These are phyloP conservation scores for Phortica variegata DNA, from an alignment of 1,140 invertebrate species.

Conservation along the genomic window DNA sequence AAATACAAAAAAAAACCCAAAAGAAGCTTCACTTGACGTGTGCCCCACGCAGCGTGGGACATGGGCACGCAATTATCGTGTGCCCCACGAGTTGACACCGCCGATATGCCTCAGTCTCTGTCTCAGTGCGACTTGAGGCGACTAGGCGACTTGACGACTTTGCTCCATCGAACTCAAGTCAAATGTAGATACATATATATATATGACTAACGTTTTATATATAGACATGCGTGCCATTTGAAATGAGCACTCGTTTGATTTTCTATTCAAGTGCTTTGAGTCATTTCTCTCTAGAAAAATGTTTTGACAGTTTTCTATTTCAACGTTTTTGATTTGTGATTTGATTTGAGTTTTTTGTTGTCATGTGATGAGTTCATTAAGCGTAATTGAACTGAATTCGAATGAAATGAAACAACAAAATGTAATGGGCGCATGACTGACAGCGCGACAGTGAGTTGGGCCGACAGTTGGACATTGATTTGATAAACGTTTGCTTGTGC, in stretches of 20 bases:
- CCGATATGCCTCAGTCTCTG: conserved; percentile 21
- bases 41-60: no score
- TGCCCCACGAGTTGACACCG: conserved; percentile 7
- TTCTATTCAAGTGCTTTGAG: conserved; percentile 9
- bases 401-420: conserved; percentile 6
- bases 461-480: conserved; percentile 15
- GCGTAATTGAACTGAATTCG: conserved; percentile 50
- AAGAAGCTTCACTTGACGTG: not conserved
- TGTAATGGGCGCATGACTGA: conserved; percentile 41
- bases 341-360: conserved; percentile 43
- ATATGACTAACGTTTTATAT: no score
- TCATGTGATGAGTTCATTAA: conserved; percentile 53
- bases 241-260: not conserved
- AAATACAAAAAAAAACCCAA: no score
- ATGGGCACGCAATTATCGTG: no score
- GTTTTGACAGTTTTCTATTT: conserved; percentile 52
- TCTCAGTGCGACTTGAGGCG: not conserved
- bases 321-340: no score
- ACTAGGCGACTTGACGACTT: no score
- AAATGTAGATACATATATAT: no score
- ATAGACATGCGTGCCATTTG: conserved; percentile 8
- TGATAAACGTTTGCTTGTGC: no score
- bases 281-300: conserved; percentile 21
- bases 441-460: not conserved
- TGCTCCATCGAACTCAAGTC: no score